These are phyloP conservation scores for Arbacia lixula DNA, from an alignment of 53 echinoderm and acorn worm genomes.

Conservation along the genomic window DNA sequence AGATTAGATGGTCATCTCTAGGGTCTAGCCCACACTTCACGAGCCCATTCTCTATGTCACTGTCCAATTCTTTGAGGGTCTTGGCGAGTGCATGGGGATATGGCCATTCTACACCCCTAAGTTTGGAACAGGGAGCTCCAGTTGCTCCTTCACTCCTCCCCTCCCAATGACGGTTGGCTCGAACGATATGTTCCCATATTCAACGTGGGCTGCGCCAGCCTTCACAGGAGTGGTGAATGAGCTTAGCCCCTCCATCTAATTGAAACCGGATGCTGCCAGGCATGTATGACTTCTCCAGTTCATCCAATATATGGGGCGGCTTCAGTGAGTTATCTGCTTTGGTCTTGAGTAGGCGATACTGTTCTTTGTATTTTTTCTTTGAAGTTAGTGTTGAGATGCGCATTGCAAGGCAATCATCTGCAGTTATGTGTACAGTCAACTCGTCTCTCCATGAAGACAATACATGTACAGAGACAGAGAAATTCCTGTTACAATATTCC, in stretches of 20 bases:
- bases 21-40: constrained; percentile 18
- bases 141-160: constrained; percentile 20
- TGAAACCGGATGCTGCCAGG: constrained; percentile 1
- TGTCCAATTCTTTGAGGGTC: constrained; percentile 60
- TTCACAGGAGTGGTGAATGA: constrained; percentile 52
- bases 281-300: constrained; percentile 8
- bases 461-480: too few relatives aligned
- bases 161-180: constrained; percentile 34
- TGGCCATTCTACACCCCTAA: constrained; percentile 51
- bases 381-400: background rate
- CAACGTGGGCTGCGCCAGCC: background rate
- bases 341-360: background rate
- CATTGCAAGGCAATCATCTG: constrained; percentile 3
- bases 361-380: background rate
- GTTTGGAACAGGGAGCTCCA: constrained; percentile 43
- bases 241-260: background rate
- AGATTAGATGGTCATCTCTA: background rate
- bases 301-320: background rate
- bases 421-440: too few relatives aligned
- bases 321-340: background rate
- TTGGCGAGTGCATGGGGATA: constrained; percentile 59
- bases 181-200: constrained; percentile 10
- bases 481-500: too few relatives aligned
- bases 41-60: constrained; percentile 12
- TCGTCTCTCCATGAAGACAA: too few relatives aligned